Percentiles rank a stretch among this genome's conserved stretches.
phyloP scores from a whole-genome alignment of 2,797 vertebrate species.

The Pempheris klunzingeri region DNA sequence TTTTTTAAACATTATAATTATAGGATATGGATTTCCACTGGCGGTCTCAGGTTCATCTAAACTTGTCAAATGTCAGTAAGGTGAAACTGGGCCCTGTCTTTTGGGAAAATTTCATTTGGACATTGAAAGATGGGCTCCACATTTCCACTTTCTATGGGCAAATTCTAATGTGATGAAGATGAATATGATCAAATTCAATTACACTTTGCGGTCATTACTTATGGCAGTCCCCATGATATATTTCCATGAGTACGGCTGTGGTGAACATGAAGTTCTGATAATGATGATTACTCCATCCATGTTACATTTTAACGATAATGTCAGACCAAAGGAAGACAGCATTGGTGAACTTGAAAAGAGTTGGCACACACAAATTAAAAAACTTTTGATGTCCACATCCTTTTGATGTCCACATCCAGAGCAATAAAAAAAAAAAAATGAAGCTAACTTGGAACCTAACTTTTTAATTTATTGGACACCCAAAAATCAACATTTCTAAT shows the following conservation, averaged over 20 bases:
- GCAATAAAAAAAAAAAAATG: conserved; percentile 27
- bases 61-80: conserved; percentile 18
- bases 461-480: conserved; percentile 35
- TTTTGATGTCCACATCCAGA: conserved; percentile 61
- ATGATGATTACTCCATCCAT: conserved; percentile 48
- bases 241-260: conserved; percentile 35
- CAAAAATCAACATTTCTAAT: conserved; percentile 26
- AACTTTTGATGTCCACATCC: conserved; percentile 55
- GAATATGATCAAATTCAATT: conserved; percentile 68
- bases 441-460: conserved; percentile 30
- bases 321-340: conserved; percentile 63
- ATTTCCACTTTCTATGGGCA: conserved; percentile 44
- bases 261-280: conserved; percentile 54
- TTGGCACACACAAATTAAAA: conserved; percentile 39
- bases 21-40: not conserved
- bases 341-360: conserved; percentile 60
- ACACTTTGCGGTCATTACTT: conserved; percentile 52
- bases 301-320: conserved; percentile 57
- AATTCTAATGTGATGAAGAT: conserved; percentile 67
- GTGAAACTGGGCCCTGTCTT: conserved; percentile 18
- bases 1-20: conserved; percentile 20
- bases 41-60: not conserved
- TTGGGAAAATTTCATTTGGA: conserved; percentile 20
- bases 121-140: conserved; percentile 49
- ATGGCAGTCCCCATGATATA: conserved; percentile 48